Evolutionary conservation across 2,113 vertebrate genomes (phyloP), one percentile per base, ranked within the genome.

Genomic region (Chloropsis cyanopogon): DNA sequence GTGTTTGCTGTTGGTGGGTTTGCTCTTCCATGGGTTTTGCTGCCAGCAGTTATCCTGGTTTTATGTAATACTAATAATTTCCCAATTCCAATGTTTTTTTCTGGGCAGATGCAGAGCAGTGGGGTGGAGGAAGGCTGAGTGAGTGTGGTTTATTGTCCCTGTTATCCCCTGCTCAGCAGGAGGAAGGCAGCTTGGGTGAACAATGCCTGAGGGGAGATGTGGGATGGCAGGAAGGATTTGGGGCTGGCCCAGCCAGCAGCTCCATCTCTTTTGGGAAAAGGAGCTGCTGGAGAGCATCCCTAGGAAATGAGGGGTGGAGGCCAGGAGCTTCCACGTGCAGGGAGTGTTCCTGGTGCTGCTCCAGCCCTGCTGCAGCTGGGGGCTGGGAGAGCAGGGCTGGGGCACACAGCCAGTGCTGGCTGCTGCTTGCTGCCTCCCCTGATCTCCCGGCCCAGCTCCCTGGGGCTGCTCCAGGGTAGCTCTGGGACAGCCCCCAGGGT

Each of bases 161-260:
- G 33, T 1, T 17, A 12, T 2, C 9, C 66, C 46, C 6, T 4
- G 49, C 39, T 3, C 26, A 60, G 64, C 4, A 0, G 5, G 26
- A 31, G 60, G 85, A n/a, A 56, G 54, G 14, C 39, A 3, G 0
- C 14, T 0, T 0, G 1, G 1, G 2, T 22, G 0, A 61, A 11
- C 0, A 20, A 4, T 4, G 23, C n/a, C 2, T 0, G 1, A 12
- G 39, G 47, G 11, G 4, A 0, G 82, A 7, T 5, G 4, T 0
- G 14, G 2, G 53, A 0, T 6, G 90, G 69, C 60, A 25, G 23
- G 75, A 44, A 46, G 8, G 41, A 12, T 37, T 22, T 14, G 6
- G 22, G 4, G 76, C 56, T 14, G 53, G 33, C 59, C 37, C 11
- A 10, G 59, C 53, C 4, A 1, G 2, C 23, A 47, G 26, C 64